Percentiles rank a stretch among this genome's conserved stretches.
These are phyloP conservation scores for Ascaphus truei DNA, from an alignment of 2,113 vertebrate genomes.

Conservation along the genomic window DNA sequence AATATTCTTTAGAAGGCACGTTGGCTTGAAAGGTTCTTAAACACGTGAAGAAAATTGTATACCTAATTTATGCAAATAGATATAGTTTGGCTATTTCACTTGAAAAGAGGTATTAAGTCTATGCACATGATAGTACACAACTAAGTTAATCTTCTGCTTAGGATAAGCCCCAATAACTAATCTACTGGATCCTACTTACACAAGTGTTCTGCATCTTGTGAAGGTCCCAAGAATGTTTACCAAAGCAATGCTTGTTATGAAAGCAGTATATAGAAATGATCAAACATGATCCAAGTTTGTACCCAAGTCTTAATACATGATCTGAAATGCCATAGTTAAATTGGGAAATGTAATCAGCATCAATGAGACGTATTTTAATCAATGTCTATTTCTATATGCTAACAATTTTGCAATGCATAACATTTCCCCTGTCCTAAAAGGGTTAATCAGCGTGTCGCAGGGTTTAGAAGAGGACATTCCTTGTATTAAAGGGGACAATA, in stretches of 20 bases:
- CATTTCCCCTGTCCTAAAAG: neutral
- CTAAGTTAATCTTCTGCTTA: neutral
- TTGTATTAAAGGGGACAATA: neutral
- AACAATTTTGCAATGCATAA: too few relatives aligned
- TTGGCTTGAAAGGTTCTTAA: neutral
- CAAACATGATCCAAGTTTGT: too few relatives aligned
- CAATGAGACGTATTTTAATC: too few relatives aligned
- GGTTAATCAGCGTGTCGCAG: neutral
- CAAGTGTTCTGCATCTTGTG: too few relatives aligned
- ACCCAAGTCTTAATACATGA: too few relatives aligned
- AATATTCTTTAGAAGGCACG: neutral
- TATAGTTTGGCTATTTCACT: neutral
- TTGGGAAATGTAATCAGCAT: too few relatives aligned
- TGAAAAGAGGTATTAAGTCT: neutral
- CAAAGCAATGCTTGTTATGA: too few relatives aligned
- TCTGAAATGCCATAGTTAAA: too few relatives aligned
- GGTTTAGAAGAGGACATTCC: neutral
- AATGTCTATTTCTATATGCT: too few relatives aligned
- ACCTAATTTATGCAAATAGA: neutral
- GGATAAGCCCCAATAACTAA: neutral
- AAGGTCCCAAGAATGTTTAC: too few relatives aligned
- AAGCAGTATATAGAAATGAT: too few relatives aligned
- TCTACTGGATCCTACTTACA: neutral
- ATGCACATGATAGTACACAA: neutral
- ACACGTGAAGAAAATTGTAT: neutral